Percentiles rank a stretch among this genome's conserved stretches.
phyloP scores from a whole-genome alignment of 2,113 vertebrate species.

The Pitta sordida region DNA sequence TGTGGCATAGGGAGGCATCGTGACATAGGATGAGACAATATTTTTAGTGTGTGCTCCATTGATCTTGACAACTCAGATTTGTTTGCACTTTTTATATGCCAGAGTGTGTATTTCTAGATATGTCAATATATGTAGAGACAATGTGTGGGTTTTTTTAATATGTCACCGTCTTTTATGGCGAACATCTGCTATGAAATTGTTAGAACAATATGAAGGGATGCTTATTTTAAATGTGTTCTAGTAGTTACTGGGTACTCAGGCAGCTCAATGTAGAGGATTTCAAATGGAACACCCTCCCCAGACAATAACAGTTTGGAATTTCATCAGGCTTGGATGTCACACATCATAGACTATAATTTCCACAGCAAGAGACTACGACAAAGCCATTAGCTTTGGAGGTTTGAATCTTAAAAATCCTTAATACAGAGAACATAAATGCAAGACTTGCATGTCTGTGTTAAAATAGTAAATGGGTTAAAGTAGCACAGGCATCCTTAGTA shows the following conservation, averaged over 20 bases:
- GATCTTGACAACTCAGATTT: constrained; percentile 31
- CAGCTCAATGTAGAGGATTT: neutral
- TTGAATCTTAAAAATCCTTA: neutral
- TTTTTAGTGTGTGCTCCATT: neutral
- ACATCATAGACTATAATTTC: neutral
- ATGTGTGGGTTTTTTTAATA: constrained; percentile 2
- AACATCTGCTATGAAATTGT: constrained; percentile 25
- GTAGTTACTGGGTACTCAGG: neutral
- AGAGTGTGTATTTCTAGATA: neutral
- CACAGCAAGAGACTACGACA: neutral
- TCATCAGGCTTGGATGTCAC: neutral
- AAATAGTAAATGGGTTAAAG: constrained; percentile 52
- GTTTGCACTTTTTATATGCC: constrained; percentile 2
- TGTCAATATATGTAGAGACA: constrained; percentile 23
- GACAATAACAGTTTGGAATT: neutral
- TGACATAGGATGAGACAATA: neutral
- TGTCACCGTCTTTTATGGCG: constrained; percentile 1
- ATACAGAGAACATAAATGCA: neutral
- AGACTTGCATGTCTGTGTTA: neutral
- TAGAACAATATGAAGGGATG: neutral
- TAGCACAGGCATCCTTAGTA: neutral
- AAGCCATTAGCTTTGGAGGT: neutral
- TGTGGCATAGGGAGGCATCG: neutral
- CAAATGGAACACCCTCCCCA: neutral
- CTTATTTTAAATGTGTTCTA: neutral